Conservation (phyloP, 2,888 invertebrate genomes). For the Harpalus rubripes region DNA sequence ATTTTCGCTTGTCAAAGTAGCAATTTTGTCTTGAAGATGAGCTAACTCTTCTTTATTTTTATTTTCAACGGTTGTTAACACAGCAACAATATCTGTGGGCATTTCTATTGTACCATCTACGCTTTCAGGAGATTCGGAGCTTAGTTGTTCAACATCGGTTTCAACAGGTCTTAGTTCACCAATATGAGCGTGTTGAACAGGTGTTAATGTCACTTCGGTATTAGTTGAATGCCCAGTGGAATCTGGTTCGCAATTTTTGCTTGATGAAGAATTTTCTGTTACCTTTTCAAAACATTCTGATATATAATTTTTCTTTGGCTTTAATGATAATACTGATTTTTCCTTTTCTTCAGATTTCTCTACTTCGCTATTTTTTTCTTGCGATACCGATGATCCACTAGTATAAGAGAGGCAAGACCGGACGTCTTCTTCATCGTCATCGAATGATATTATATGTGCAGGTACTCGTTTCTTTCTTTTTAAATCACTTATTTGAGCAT, state of each 20-base stretch:
- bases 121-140: constrained; percentile 73
- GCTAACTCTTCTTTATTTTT: constrained; percentile 74
- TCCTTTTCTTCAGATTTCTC: constrained; percentile 55
- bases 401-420: constrained; percentile 73
- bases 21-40: constrained; percentile 74
- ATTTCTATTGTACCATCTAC: constrained; percentile 75
- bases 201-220: constrained; percentile 76
- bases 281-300: constrained; percentile 57
- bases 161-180: constrained; percentile 79
- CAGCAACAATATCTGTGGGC: constrained; percentile 75
- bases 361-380: constrained; percentile 68
- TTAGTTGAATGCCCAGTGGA: background rate
- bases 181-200: constrained; percentile 76
- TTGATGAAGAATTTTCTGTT: constrained; percentile 50
- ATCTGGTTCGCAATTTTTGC: constrained; percentile 23
- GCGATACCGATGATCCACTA: constrained; percentile 61
- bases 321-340: constrained; percentile 51
- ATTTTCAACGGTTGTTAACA: constrained; percentile 74
- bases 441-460: constrained; percentile 85
- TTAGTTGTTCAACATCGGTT: constrained; percentile 72
- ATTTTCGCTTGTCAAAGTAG: constrained; percentile 84
- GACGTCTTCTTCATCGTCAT: constrained; percentile 80
- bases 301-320: constrained; percentile 64
- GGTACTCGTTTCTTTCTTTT: constrained; percentile 80
- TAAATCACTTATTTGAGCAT: constrained; percentile 72